Conservation (phyloP, 1,140 invertebrate species). For the Calephelis virginiensis region DNA sequence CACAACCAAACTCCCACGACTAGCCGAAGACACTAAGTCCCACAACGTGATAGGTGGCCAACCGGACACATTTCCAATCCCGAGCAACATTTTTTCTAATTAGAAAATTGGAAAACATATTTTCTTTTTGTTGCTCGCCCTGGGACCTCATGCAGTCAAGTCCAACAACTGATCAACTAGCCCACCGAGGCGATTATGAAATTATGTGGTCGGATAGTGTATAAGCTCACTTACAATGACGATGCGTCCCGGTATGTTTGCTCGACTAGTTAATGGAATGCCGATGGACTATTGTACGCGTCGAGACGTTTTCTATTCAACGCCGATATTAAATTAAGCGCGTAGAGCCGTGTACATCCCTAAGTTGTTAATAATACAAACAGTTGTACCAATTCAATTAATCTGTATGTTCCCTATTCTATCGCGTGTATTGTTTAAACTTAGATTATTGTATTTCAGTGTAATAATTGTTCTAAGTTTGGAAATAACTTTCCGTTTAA, state of each 20-base stretch:
- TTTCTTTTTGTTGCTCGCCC: too few relatives aligned
- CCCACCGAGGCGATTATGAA: too few relatives aligned
- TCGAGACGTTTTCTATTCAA: conserved; percentile 66
- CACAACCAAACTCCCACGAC: too few relatives aligned
- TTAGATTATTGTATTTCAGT: conserved; percentile 11
- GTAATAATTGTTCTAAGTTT: conserved; percentile 14
- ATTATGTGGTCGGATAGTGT: not conserved
- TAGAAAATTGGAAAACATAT: too few relatives aligned
- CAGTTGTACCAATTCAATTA: conserved; percentile 35
- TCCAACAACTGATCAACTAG: too few relatives aligned
- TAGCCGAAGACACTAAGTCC: too few relatives aligned
- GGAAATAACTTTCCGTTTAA: not conserved
- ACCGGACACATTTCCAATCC: too few relatives aligned
- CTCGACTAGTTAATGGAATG: conserved; percentile 71
- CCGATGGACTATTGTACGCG: conserved; percentile 65
- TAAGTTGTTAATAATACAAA: conserved; percentile 40
- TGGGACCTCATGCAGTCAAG: too few relatives aligned
- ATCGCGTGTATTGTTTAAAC: conserved; percentile 16
- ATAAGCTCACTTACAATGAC: conserved; percentile 37
- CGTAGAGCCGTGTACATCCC: conserved; percentile 34
- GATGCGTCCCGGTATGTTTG: conserved; percentile 63
- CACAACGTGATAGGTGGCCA: too few relatives aligned
- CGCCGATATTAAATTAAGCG: conserved; percentile 61
- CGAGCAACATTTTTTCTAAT: too few relatives aligned
- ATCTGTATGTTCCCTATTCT: conserved; percentile 28